Evolutionary conservation across 2,888 invertebrate genomes (phyloP).

Genomic region (Drosophila tanythrix): DNA sequence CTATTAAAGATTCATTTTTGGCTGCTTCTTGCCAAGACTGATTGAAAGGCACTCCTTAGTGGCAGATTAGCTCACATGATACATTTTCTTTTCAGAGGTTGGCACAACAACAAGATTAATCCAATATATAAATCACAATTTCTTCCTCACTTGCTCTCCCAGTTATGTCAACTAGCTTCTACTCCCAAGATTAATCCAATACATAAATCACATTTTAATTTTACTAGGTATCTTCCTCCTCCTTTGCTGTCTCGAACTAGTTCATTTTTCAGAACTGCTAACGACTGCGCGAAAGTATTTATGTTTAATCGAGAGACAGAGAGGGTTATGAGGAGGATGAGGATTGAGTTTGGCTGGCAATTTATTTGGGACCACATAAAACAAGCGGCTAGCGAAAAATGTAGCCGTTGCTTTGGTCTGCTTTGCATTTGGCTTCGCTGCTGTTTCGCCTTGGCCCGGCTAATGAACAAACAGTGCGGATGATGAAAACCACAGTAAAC

Average conservation of each 20-base stretch:
- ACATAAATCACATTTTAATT: slow-evolving; percentile 4
- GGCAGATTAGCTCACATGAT: neutral
- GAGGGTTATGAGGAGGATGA: neutral
- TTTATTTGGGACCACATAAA: slow-evolving; percentile 79
- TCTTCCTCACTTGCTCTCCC: neutral
- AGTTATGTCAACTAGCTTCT: neutral
- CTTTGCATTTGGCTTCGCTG: slow-evolving; percentile 31
- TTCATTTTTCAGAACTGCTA: slow-evolving; percentile 30
- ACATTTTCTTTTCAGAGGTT: neutral
- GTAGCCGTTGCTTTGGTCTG: slow-evolving; percentile 44
- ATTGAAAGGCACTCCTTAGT: neutral
- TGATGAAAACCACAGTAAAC: slow-evolving; percentile 78
- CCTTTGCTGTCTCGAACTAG: slow-evolving; percentile 7
- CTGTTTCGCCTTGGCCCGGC: slow-evolving; percentile 60
- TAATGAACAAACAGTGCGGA: slow-evolving; percentile 79
- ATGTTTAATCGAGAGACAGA: slow-evolving; percentile 35
- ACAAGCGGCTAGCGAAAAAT: slow-evolving; percentile 70
- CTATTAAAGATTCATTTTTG: neutral
- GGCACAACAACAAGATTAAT: neutral
- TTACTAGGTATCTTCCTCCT: slow-evolving; percentile 4
- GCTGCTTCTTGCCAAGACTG: neutral
- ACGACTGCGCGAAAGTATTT: slow-evolving; percentile 42
- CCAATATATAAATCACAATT: neutral
- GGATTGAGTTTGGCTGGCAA: slow-evolving; percentile 53
- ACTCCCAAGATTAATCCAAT: neutral